Percentiles rank a stretch among this genome's conserved stretches.
These are phyloP conservation scores for Atta cephalotes DNA, from an alignment of 1,140 invertebrate species.

Conservation along the genomic window DNA sequence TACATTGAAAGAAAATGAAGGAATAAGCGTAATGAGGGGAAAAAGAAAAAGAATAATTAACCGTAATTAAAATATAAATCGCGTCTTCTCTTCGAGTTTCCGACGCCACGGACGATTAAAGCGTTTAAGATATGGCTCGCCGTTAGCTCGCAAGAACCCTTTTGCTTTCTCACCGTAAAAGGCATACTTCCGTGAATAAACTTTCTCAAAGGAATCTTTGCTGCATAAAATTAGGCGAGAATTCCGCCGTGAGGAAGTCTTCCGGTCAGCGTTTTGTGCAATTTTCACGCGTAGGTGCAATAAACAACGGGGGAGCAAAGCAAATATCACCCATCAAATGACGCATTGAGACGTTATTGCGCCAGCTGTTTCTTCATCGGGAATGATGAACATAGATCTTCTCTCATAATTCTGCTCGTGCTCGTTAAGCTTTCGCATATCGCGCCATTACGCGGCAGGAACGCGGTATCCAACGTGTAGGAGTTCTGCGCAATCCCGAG, in stretches of 20 bases:
- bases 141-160: no score
- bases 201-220: not conserved
- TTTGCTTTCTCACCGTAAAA: not conserved
- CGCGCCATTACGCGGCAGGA: conserved; percentile 22
- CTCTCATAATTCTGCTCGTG: conserved; percentile 52
- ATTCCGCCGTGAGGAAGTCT: not conserved
- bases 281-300: not conserved
- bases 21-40: not conserved
- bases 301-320: conserved; percentile 7
- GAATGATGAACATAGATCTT: conserved; percentile 36
- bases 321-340: conserved; percentile 27
- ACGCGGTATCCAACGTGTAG: conserved; percentile 42
- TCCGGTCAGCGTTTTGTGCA: not conserved
- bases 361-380: conserved; percentile 57
- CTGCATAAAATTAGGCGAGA: not conserved
- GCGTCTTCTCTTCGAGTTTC: not conserved
- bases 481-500: conserved; percentile 36
- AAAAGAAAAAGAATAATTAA: not conserved
- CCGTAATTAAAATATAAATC: not conserved
- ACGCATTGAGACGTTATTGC: conserved; percentile 58
- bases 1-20: not conserved
- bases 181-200: not conserved
- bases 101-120: not conserved
- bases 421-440: conserved; percentile 61
- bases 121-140: not conserved